A percentile compares a stretch with the other conserved stretches of the same genome.
Evolutionary conservation across 2,797 vertebrate genomes (phyloP).

Genomic region (Cynopterus sphinx): DNA sequence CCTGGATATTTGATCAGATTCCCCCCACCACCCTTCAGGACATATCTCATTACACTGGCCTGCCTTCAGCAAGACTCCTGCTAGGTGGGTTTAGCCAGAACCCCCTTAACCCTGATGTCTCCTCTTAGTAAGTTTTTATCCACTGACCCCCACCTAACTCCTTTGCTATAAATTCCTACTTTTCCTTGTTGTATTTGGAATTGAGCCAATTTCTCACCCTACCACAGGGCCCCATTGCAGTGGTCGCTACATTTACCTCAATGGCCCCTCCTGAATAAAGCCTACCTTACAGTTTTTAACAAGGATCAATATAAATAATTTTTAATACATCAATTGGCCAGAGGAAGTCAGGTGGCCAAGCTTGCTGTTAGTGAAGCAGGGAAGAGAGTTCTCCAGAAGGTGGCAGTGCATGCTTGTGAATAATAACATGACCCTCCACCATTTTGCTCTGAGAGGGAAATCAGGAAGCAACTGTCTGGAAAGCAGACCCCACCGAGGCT

Average conservation of each 20-base stretch:
- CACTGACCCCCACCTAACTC: neutral
- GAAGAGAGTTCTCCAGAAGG: neutral
- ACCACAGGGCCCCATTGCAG: neutral
- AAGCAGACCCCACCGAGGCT: neutral
- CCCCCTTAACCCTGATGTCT: neutral
- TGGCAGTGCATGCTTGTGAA: neutral
- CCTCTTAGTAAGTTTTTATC: neutral
- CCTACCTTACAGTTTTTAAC: neutral
- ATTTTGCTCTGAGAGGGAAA: neutral
- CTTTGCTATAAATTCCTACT: neutral
- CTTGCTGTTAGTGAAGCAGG: neutral
- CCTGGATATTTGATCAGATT: neutral
- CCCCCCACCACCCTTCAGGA: neutral
- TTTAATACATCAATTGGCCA: neutral
- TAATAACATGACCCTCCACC: neutral
- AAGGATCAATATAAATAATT: neutral
- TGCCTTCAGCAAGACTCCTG: neutral
- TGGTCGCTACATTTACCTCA: neutral
- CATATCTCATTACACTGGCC: neutral
- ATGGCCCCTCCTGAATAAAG: neutral
- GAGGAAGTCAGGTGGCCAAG: neutral
- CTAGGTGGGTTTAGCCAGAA: neutral
- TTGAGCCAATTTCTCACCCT: neutral
- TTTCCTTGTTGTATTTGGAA: neutral
- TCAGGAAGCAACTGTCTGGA: neutral